phyloP scores from a whole-genome alignment of 1,140 invertebrate genomes.

The Cotesia typhae region DNA sequence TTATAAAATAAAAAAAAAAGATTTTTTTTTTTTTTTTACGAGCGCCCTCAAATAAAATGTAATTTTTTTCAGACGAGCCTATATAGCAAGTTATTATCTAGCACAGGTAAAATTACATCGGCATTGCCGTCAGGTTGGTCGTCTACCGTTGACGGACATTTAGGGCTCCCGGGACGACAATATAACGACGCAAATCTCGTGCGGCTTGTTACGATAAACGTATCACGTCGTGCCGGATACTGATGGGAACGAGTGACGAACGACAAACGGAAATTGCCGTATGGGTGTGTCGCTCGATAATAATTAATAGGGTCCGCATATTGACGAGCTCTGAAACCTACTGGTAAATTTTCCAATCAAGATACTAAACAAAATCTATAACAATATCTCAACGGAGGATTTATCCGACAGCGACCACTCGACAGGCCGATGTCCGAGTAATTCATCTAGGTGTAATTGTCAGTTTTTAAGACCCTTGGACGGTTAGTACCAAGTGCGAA shows the following conservation, averaged over 20 bases:
- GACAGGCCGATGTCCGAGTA: no score
- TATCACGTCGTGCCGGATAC: slow-evolving; percentile 33
- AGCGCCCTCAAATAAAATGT: no score
- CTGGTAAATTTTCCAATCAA: slow-evolving; percentile 6
- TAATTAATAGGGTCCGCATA: slow-evolving; percentile 30
- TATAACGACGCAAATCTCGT: slow-evolving; percentile 37
- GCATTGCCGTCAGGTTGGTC: slow-evolving; percentile 13
- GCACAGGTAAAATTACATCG: slow-evolving; percentile 8
- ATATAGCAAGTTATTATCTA: not conserved
- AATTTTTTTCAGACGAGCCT: not conserved
- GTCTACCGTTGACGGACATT: slow-evolving; percentile 30
- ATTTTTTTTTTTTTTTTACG: no score
- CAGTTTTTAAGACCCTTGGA: not conserved
- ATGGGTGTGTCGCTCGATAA: slow-evolving; percentile 26
- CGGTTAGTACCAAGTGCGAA: not conserved
- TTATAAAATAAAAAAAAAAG: no score
- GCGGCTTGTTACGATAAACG: slow-evolving; percentile 31
- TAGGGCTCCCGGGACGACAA: slow-evolving; percentile 41
- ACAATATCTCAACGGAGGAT: no score
- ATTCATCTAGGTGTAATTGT: no score
- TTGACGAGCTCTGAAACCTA: slow-evolving; percentile 15
- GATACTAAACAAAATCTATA: not conserved
- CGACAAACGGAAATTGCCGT: slow-evolving; percentile 33
- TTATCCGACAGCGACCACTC: no score
- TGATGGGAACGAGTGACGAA: slow-evolving; percentile 34